Percentiles rank a stretch among this genome's conserved stretches.
Evolutionary conservation across 2,888 invertebrate species (phyloP).

Genomic region (Acleris holmiana): DNA sequence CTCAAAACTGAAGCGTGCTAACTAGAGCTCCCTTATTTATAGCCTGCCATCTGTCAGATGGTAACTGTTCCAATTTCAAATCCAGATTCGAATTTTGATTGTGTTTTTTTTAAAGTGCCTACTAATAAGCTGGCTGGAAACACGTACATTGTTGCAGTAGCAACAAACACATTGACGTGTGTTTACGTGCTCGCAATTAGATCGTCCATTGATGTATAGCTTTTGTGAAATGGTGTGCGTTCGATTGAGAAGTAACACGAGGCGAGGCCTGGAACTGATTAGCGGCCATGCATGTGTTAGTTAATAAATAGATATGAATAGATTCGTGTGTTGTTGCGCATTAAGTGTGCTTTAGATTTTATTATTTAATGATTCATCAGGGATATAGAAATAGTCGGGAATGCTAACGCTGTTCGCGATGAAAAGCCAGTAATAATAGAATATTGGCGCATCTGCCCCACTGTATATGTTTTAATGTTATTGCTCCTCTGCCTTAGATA

Average conservation of each 20-base stretch:
- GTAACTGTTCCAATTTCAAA: conserved; percentile 78
- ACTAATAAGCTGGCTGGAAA: conserved; percentile 74
- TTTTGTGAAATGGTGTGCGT: conserved; percentile 58
- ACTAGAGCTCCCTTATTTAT: conserved; percentile 76
- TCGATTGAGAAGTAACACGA: conserved; percentile 73
- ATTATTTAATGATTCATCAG: conserved; percentile 85
- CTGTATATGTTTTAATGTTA: conserved; percentile 81
- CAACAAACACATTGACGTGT: conserved; percentile 73
- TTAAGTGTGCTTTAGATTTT: conserved; percentile 83
- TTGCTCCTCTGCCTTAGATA: conserved; percentile 66
- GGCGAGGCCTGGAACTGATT: conserved; percentile 78
- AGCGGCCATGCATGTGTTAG: conserved; percentile 72
- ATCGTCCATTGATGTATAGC: conserved; percentile 77
- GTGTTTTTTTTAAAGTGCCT: conserved; percentile 79
- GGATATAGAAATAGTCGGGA: conserved; percentile 83
- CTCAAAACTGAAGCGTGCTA: conserved; percentile 63
- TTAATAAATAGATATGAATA: conserved; percentile 73
- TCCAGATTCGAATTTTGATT: conserved; percentile 81
- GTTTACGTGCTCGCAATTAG: conserved; percentile 82
- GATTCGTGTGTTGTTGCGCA: conserved; percentile 75
- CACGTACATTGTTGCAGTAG: conserved; percentile 76
- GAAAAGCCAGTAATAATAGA: conserved; percentile 84
- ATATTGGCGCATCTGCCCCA: conserved; percentile 82
- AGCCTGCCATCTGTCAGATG: conserved; percentile 79
- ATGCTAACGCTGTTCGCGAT: conserved; percentile 76